These are phyloP conservation scores for Megaleporinus macrocephalus DNA, from an alignment of 2,113 vertebrate genomes.

Conservation along the genomic window DNA sequence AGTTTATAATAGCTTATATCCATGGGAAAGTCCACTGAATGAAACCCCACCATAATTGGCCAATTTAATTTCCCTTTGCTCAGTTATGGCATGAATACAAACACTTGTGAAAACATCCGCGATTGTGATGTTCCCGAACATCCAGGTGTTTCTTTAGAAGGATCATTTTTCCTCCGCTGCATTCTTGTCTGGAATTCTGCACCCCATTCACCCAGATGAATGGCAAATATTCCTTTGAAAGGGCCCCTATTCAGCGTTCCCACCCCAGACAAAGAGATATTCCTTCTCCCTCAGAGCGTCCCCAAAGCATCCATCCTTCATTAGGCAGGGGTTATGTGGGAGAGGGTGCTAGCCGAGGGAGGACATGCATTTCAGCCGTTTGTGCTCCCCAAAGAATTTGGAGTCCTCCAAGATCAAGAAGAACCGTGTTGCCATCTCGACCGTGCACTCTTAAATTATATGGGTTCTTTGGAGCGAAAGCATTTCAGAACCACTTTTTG, in stretches of 20 bases:
- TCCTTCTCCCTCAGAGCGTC: constrained; percentile 42
- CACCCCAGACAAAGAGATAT: constrained; percentile 39
- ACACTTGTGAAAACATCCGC: constrained; percentile 23
- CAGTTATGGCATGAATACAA: constrained; percentile 22
- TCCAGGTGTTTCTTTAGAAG: constrained; percentile 30
- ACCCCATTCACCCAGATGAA: constrained; percentile 36
- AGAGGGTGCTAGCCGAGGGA: not conserved
- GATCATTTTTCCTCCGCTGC: constrained; percentile 18
- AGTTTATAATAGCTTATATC: not conserved
- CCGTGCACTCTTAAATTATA: too few relatives aligned
- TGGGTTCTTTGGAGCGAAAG: too few relatives aligned
- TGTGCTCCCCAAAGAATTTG: not conserved
- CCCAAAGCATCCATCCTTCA: constrained; percentile 48
- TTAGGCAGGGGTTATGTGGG: constrained; percentile 44
- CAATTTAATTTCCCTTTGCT: not conserved
- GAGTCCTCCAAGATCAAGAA: too few relatives aligned
- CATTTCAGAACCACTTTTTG: too few relatives aligned
- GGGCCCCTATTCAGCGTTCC: constrained; percentile 31
- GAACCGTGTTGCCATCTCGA: not conserved
- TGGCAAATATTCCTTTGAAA: constrained; percentile 44
- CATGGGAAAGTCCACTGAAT: not conserved
- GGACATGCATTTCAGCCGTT: not conserved
- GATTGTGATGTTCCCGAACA: not conserved
- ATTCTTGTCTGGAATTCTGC: constrained; percentile 35
- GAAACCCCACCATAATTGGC: not conserved